Evolutionary conservation across 2,888 invertebrate genomes (phyloP).

Genomic region (Helobdella robusta): DNA sequence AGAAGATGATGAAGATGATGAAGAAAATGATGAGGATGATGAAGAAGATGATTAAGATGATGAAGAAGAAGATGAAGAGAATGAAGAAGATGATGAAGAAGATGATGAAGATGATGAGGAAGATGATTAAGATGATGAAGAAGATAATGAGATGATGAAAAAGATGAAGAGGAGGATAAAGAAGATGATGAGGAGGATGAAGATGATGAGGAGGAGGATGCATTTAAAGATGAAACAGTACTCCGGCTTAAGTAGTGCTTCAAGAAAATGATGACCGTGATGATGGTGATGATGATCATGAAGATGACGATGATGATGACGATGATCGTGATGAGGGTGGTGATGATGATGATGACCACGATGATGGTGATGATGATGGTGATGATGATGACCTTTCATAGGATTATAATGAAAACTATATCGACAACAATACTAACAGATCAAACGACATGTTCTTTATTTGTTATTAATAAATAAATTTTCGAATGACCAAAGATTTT

Average conservation of each 20-base stretch:
- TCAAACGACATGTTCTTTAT: too few species aligned
- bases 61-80: not conserved
- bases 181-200: constrained; percentile 19
- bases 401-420: not conserved
- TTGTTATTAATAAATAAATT: too few species aligned
- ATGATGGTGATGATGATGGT: constrained; percentile 21
- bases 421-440: not conserved
- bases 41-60: constrained; percentile 13
- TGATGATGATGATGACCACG: constrained; percentile 21
- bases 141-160: constrained; percentile 20
- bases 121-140: constrained; percentile 26
- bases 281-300: constrained; percentile 21
- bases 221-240: too few species aligned
- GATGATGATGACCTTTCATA: not conserved
- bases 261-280: not conserved
- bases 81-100: not conserved
- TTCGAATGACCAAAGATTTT: too few species aligned
- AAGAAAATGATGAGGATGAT: constrained; percentile 20
- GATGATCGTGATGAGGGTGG: constrained; percentile 20
- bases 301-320: constrained; percentile 26
- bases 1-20: constrained; percentile 21
- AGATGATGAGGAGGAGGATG: too few species aligned
- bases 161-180: constrained; percentile 21
- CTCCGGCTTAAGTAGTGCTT: too few species aligned
- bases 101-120: constrained; percentile 20